Percentiles rank a stretch among this genome's conserved stretches.
Conservation (phyloP, 2,888 invertebrate species). For the Campoplex nolae region DNA sequence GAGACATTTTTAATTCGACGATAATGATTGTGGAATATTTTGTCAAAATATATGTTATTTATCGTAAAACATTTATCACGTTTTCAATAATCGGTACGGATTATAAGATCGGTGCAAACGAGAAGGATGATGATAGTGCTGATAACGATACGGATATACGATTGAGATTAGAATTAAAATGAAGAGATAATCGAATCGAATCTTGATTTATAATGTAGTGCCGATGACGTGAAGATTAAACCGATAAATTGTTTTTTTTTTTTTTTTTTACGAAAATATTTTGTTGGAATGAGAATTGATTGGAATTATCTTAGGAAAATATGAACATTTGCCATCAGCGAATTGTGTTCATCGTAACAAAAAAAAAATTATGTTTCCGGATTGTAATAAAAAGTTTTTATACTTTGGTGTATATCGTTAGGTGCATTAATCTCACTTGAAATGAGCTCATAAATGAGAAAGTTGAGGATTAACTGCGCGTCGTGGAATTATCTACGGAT, state of each 20-base stretch:
- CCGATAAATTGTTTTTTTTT: neutral
- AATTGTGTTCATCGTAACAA: neutral
- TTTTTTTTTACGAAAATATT: neutral
- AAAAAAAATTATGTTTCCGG: neutral
- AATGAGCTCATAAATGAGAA: conserved; percentile 14
- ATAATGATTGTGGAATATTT: neutral
- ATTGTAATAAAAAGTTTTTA: neutral
- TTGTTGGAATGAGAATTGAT: neutral
- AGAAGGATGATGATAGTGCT: neutral
- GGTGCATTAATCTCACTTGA: neutral
- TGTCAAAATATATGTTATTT: neutral
- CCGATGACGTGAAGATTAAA: neutral
- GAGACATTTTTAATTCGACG: neutral
- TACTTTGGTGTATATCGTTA: neutral
- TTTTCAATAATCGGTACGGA: neutral
- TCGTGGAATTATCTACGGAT: conserved; percentile 7
- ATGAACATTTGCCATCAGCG: neutral
- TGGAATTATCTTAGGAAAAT: neutral
- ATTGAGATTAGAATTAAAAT: neutral
- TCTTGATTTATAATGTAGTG: neutral
- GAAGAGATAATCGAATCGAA: neutral
- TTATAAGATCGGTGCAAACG: neutral
- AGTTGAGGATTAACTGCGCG: neutral
- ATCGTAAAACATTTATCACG: neutral
- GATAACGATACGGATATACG: neutral